Percentiles rank a stretch among this genome's conserved stretches.
Conservation (phyloP, 2,888 invertebrate genomes). For the Pristionchus fissidentatus region DNA sequence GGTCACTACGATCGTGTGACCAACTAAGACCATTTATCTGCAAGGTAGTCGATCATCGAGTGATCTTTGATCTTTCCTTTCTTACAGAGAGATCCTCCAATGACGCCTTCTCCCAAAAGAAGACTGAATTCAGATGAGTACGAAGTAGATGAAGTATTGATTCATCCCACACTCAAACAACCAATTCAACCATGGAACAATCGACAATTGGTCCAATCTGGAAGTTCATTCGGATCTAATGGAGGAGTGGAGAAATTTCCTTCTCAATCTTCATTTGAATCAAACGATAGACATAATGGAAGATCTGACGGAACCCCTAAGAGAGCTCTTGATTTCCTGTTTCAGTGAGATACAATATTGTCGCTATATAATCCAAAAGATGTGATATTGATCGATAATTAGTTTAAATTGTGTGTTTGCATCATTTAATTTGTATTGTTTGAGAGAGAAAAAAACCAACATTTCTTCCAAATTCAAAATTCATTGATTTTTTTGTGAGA, state of each 20-base stretch:
- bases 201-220: neutral
- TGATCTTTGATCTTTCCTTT: neutral
- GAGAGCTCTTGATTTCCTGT: neutral
- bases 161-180: neutral
- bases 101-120: neutral
- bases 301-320: neutral
- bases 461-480: too few relatives aligned
- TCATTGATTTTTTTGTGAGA: too few relatives aligned
- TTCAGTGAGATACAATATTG: neutral
- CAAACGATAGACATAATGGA: too few relatives aligned
- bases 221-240: neutral
- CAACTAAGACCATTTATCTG: constrained; percentile 21
- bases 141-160: neutral
- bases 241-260: neutral
- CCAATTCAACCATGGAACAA: constrained; percentile 18
- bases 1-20: constrained; percentile 6
- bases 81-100: constrained; percentile 14
- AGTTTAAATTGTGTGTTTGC: too few relatives aligned
- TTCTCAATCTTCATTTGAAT: neutral
- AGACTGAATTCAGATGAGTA: neutral
- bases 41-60: neutral
- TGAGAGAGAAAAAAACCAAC: too few relatives aligned
- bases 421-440: too few relatives aligned
- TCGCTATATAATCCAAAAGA: neutral
- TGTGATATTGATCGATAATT: too few relatives aligned